Base-by-base conservation (phyloP, 2,797 vertebrate species). In the Pteronotus mesoamericanus region DNA sequence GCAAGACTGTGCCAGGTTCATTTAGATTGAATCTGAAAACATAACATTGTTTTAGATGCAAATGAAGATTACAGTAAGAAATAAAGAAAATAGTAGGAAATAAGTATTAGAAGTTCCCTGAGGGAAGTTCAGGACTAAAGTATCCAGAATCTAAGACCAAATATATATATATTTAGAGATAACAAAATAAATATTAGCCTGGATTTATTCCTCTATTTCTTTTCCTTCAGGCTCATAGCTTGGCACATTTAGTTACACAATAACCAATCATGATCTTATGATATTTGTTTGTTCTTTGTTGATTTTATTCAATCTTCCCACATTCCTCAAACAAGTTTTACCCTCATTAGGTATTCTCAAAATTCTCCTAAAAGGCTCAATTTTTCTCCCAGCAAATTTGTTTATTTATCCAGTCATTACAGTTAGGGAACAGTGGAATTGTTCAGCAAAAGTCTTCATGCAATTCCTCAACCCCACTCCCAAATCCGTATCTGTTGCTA, bases 1-100 rank as follows among this genome's bases (percentile, higher is more conserved):
- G 79, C 82, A 96, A 86, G 87, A 24, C 64, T 97, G 61, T 74
- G 1, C 0, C 86, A 29, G 92, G 51, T 94, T 96, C 94, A 53
- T 94, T 96, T 90, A 57, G 75, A 90, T 72, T 15, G 51, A 55
- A 79, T 26, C 97, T 92, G 53, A 84, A 89, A 90, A 89, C 89
- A 96, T 59, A 93, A 34, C n/a, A 97, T 89, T 91, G 82, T 88
- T 97, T 97, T 82, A 21, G 37, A 46, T 86, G 66, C 97, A 95
- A 92, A 90, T 44, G 91, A 80, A 68, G 80, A 82, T 75, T 95
- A 48, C 42, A 68, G 22, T 89, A 80, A 80, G 39, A 84, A 94
- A 91, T 72, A 37, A 88, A 89, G 34, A 18, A 86, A 79, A 79
- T 15, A 46, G 69, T 19, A 93, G 12, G 37, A 83, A 66, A 64